phyloP scores from a whole-genome alignment of 2,888 invertebrate genomes.

The Drosophila antonietae region DNA sequence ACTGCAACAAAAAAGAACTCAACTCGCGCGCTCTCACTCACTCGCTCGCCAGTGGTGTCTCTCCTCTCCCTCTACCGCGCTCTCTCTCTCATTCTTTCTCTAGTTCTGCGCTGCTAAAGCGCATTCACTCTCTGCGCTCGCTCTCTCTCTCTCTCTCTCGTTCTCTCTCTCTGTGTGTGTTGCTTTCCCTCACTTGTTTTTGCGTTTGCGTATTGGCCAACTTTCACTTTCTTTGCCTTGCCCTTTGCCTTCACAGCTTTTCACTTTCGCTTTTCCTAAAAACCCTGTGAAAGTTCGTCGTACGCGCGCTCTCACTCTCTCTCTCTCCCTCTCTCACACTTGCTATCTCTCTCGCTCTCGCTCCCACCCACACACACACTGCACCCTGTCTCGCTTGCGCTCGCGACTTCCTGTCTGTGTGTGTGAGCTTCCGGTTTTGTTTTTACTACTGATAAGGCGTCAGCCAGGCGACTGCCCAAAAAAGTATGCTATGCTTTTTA shows the following conservation, averaged over 20 bases:
- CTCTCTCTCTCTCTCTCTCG: not conserved
- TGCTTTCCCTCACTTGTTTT: slow-evolving; percentile 2
- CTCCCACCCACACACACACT: not conserved
- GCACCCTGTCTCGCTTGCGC: slow-evolving; percentile 14
- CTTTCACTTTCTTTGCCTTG: slow-evolving; percentile 76
- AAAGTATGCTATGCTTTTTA: slow-evolving; percentile 68
- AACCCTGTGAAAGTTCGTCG: slow-evolving; percentile 76
- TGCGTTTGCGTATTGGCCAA: slow-evolving; percentile 27
- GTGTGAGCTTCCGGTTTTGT: slow-evolving; percentile 81
- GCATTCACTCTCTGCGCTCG: slow-evolving; percentile 9
- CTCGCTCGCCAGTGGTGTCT: slow-evolving; percentile 17
- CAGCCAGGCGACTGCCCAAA: slow-evolving; percentile 60
- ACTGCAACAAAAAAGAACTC: slow-evolving; percentile 44
- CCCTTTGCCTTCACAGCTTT: slow-evolving; percentile 74
- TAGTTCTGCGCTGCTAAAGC: not conserved
- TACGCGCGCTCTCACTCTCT: slow-evolving; percentile 26
- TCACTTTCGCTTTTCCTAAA: slow-evolving; percentile 65
- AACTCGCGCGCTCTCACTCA: slow-evolving; percentile 30
- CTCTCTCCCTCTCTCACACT: slow-evolving; percentile 3
- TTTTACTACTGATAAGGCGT: slow-evolving; percentile 79
- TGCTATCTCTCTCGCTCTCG: not conserved
- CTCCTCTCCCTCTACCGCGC: slow-evolving; percentile 2
- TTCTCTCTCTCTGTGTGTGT: not conserved
- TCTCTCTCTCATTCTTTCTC: not conserved
- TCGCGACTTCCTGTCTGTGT: slow-evolving; percentile 74